Percentiles rank a stretch among this genome's conserved stretches.
phyloP scores from a whole-genome alignment of 2,113 vertebrate species.

The Struthio camelus region DNA sequence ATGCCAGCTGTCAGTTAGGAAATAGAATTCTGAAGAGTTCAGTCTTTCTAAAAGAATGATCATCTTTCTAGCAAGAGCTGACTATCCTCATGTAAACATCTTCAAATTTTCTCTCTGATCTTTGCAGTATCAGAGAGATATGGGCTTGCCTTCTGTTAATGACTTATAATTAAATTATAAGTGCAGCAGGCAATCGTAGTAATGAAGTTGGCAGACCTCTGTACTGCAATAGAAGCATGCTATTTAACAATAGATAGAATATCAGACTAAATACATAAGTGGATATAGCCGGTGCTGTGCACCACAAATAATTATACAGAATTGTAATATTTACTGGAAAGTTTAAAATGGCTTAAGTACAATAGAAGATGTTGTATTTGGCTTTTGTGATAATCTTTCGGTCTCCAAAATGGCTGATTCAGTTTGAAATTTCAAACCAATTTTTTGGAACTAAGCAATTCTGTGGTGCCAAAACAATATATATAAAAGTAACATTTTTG shows the following conservation, averaged over 20 bases:
- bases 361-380: not conserved
- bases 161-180: not conserved
- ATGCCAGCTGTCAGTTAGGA: constrained; percentile 14
- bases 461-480: not conserved
- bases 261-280: not conserved
- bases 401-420: not conserved
- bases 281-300: not conserved
- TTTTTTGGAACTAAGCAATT: not conserved
- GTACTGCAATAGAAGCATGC: not conserved
- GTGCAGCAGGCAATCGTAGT: not conserved
- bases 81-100: not conserved
- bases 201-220: not conserved
- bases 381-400: not conserved
- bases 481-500: not conserved
- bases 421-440: not conserved
- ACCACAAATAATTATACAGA: not conserved
- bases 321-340: not conserved
- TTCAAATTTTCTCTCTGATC: not conserved
- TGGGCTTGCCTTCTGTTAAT: not conserved
- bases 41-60: not conserved
- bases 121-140: not conserved
- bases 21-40: not conserved
- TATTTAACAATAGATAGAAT: not conserved
- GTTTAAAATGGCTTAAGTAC: not conserved
- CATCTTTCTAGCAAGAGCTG: not conserved